Base-by-base conservation (phyloP, 2,888 invertebrate species). In the Ashinkailepas kermadecensis region DNA sequence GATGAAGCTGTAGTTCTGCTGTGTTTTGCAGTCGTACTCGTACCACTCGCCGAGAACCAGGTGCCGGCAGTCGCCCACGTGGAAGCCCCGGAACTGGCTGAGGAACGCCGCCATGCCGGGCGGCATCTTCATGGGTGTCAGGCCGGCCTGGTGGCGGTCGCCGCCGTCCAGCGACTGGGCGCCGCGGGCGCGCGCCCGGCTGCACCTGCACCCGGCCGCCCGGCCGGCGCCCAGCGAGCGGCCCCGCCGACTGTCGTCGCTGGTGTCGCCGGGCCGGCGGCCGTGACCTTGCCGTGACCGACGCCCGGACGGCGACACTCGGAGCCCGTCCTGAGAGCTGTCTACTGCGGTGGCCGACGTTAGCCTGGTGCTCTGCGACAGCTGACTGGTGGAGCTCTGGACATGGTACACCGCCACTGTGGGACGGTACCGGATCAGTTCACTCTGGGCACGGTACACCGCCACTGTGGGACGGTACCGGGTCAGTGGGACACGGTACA, bases 1-100 rank as follows among this genome's bases (percentile, higher is more conserved):
- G 6, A 74, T 54, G 54, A 39, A 74, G 74, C 74, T 74, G 54
- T 74, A 74, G 54, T 74, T 74, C 54, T 74, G 15, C 74, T 74
- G 54, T 54, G 18, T 74, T 54, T 74, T 74, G 74, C 74, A 74
- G 74, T 74, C 25, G 54, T 74, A 54, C 74, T 74, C 74, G 54
- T 74, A 74, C 74, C 74, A 74, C 74, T 74, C 74, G 7, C 74
- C 74, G 6, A 74, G 54, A 0, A 74, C 9, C 54, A 74, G 74
- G 54, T 74, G 74, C 23, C 54, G 39, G 13, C 74, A 74, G 11
- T 15, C 74, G 74, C 74, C 74, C 3, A 74, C 10, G 74, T 21
- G 39, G 12, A 74, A 15, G 18, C 74, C 74, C 54, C 54, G 39
- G 74, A 74, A 74, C 74, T 74, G 74, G 12, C 39, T 13, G 15